Evolutionary conservation across 2,888 invertebrate genomes (phyloP), one percentile per base, ranked within the genome.

Genomic region (Caenorhabditis uteleia): DNA sequence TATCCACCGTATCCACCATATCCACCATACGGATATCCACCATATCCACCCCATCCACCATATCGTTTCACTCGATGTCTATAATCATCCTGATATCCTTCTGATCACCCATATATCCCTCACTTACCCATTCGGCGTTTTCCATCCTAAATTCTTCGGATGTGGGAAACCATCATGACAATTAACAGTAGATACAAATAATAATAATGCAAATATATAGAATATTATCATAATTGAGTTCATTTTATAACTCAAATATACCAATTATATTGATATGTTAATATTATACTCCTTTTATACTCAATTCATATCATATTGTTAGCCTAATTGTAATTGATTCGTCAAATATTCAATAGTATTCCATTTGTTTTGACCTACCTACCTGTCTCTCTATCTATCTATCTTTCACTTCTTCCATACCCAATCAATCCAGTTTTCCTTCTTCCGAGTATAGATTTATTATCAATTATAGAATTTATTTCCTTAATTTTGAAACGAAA

Each of bases 141-240:
- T 53, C 54, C 54, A 61, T 27, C 36, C 61, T 36, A 61, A 40
- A 42, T 55, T 61, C 27, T 48, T 48, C 7, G 56, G 56, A 29
- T 56, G 56, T 14, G 21, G 7, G 10, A 29, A 21, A 12, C 29
- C 18, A n/a, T 26, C 18, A 6, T 29, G 2, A 3, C 12, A 16
- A 7, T 25, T n/a, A 25, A 7, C 10, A 27, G n/a, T 3, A 16
- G 7, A 26, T 27, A n/a, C 4, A 29, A 43, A 6, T 18, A n/a
- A 16, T 23, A 29, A 3, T 16, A 43, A 4, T 10, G 14, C 29
- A 12, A 29, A 16, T 18, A 29, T 4, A 20, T 18, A 18, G 16
- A 43, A 18, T 10, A 3, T 5, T 18, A 43, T 8, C 20, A 16
- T 4, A 18, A 43, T 3, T 16, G 2, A 16, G 3, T 29, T 43